A percentile compares a stretch with the other conserved stretches of the same genome.
Conservation (phyloP, 2,113 vertebrate genomes). For the Crotalus tigris region DNA sequence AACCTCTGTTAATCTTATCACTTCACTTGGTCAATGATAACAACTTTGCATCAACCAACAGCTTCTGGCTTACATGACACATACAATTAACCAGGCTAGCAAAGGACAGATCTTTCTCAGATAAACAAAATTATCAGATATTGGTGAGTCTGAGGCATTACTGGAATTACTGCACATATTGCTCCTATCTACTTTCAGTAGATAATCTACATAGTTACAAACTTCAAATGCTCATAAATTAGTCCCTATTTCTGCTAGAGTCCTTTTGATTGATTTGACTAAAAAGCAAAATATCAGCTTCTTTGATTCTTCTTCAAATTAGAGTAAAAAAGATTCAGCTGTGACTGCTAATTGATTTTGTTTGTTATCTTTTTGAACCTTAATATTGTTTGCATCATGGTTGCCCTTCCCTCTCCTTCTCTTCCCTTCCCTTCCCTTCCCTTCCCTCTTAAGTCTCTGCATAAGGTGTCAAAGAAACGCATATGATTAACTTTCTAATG, state of each 20-base stretch:
- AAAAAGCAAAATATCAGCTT: not conserved
- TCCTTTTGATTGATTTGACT: not conserved
- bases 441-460: not conserved
- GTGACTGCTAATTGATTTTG: not conserved
- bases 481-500: not conserved
- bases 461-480: not conserved
- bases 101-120: not conserved
- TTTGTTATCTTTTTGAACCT: not conserved
- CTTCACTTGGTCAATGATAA: not conserved
- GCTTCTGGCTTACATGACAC: not conserved
- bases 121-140: not conserved
- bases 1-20: not conserved
- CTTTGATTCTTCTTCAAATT: not conserved
- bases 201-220: not conserved
- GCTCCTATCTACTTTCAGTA: not conserved
- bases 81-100: not conserved
- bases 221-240: not conserved
- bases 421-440: too few species aligned
- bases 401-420: not conserved
- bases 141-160: not conserved
- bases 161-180: not conserved
- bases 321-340: not conserved
- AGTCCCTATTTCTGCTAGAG: not conserved
- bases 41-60: not conserved
- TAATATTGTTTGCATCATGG: not conserved